Evolutionary conservation across 35 echinoderm and acorn worm species (phyloP), one percentile per base, ranked within the genome.

Genomic region (Anneissia japonica): DNA sequence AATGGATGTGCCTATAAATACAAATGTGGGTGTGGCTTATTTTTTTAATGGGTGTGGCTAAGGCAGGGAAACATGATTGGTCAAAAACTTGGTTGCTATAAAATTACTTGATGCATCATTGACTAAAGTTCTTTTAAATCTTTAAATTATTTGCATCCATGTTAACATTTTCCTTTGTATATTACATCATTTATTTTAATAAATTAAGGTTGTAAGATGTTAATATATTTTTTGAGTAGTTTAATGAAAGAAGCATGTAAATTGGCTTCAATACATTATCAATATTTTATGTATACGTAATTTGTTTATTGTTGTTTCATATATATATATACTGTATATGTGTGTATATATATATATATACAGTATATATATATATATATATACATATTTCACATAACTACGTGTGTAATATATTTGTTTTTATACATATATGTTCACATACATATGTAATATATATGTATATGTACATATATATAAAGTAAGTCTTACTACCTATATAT

Each of bases 401-500:
- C 16, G 16, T 14, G 13, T 35, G 11, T 35, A 35, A 31, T 31
- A 31, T 78, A 33, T 78, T 32, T 33, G 36, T 78, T 9, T 78
- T 32, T 75, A 23, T 75, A 64, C 32, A 75, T 75, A 75, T 75
- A 75, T 75, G 26, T 75, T 30, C 5, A 13, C 6, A 78, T 78
- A 78, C 23, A 78, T 78, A 26, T 78, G 26, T 64, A 64, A 78
- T 78, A 33, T 32, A 78, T 78, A 33, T 13, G 23, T 78, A 32
- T 78, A 33, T 78, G 33, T 31, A 33, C 3, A 33, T 31, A 78
- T 78, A 78, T 78, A 78, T 78, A 78, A n/a, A n/a, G n/a, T n/a
- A n/a, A n/a, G n/a, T n/a, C n/a, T n/a, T n/a, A n/a, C n/a, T n/a
- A n/a, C n/a, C n/a, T n/a, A n/a, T n/a, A 33, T 78, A 78, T 31